phyloP scores from a whole-genome alignment of 2,113 vertebrate species.

The Dunckerocampus dactyliophorus region DNA sequence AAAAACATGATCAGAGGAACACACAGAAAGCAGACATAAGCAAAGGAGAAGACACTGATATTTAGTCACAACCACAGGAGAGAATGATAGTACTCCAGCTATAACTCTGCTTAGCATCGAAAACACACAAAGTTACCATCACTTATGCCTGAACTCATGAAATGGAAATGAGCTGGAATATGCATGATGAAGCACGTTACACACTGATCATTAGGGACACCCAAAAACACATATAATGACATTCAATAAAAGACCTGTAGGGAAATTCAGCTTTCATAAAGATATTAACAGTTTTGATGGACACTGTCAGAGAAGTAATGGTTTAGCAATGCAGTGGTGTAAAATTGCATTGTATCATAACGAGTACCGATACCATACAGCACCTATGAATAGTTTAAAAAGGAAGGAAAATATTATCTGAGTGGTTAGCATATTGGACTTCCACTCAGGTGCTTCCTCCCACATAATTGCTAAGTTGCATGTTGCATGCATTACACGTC shows the following conservation, averaged over 20 bases:
- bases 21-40: slow-evolving; percentile 79
- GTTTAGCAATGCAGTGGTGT: no score
- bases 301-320: no score
- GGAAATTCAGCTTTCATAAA: no score
- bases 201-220: background rate
- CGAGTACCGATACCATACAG: no score
- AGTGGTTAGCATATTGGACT: no score
- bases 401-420: no score
- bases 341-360: no score
- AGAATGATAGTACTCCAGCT: slow-evolving; percentile 44
- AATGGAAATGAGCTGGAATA: slow-evolving; percentile 55
- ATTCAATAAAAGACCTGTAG: background rate
- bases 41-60: slow-evolving; percentile 83
- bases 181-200: slow-evolving; percentile 38
- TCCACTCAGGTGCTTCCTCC: no score
- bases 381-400: no score
- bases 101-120: slow-evolving; percentile 46
- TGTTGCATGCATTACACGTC: no score
- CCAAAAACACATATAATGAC: background rate
- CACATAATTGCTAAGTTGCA: no score
- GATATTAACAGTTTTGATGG: no score
- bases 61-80: slow-evolving; percentile 69
- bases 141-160: slow-evolving; percentile 75
- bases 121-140: slow-evolving; percentile 57
- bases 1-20: slow-evolving; percentile 73